Evolutionary conservation across 92 coral and sea anemone species (phyloP).

Genomic region (Umimayanthus chanpuru): DNA sequence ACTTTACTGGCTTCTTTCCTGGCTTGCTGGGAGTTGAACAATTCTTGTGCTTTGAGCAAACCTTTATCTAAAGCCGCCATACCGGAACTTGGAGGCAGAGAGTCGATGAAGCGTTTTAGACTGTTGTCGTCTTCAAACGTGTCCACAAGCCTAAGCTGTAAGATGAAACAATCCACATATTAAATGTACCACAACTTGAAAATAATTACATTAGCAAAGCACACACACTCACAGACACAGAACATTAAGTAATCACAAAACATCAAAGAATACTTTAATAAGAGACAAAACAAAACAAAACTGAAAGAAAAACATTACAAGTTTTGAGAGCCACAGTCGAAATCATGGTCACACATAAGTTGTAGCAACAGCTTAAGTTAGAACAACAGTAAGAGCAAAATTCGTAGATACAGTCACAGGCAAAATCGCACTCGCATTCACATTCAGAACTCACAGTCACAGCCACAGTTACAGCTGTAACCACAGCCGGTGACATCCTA

Average conservation of each 20-base stretch:
- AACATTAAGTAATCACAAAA: not conserved
- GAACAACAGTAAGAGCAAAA: too few relatives aligned
- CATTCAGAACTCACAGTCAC: too few relatives aligned
- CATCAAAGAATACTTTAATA: not conserved
- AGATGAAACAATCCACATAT: not conserved
- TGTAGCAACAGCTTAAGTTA: too few relatives aligned
- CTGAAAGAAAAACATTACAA: too few relatives aligned
- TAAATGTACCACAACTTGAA: too few relatives aligned
- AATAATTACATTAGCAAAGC: too few relatives aligned
- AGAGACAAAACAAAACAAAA: not conserved
- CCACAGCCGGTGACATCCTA: too few relatives aligned
- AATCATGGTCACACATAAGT: too few relatives aligned
- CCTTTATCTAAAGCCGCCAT: conserved; percentile 66
- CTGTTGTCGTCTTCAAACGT: conserved; percentile 47
- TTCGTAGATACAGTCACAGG: too few relatives aligned
- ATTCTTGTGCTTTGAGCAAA: conserved; percentile 61
- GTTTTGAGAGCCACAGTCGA: not conserved
- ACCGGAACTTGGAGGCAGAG: conserved; percentile 52
- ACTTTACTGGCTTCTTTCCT: conserved; percentile 85
- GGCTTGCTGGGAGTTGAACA: conserved; percentile 65
- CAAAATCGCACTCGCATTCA: too few relatives aligned
- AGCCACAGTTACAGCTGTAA: too few relatives aligned
- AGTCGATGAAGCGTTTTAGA: conserved; percentile 58
- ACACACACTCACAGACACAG: not conserved
- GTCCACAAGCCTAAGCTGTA: conserved; percentile 55